Evolutionary conservation across 2,888 invertebrate genomes (phyloP).

Genomic region (Dinocampus coccinellae): DNA sequence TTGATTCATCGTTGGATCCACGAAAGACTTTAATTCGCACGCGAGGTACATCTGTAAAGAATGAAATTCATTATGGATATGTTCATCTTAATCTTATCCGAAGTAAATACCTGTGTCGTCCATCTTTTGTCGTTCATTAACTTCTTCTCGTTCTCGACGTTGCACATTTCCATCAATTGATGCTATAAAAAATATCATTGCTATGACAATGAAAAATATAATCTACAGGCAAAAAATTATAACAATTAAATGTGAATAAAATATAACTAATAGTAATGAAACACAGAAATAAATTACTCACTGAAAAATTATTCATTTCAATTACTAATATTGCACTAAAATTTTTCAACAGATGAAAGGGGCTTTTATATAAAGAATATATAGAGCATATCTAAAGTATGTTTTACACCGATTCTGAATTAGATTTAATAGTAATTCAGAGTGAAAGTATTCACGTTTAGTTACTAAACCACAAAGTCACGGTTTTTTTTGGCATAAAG

Average conservation of each 20-base stretch:
- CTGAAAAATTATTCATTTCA: background rate
- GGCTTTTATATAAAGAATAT: background rate
- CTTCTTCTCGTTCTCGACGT: background rate
- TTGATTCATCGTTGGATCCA: conserved; percentile 55
- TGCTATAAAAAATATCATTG: background rate
- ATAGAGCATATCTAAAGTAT: background rate
- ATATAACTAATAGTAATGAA: background rate
- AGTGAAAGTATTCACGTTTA: background rate
- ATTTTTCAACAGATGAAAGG: background rate
- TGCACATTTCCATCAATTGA: background rate
- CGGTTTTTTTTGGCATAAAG: background rate
- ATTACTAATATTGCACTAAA: background rate
- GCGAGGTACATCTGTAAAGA: conserved; percentile 53
- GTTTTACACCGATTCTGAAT: background rate
- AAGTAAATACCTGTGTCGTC: background rate
- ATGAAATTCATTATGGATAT: background rate
- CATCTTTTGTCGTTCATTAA: background rate
- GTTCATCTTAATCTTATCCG: background rate
- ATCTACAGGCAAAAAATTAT: background rate
- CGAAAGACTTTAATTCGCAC: conserved; percentile 65
- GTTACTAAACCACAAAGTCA: background rate
- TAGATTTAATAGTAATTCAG: background rate
- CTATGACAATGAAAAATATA: background rate
- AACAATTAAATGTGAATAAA: background rate
- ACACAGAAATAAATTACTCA: background rate